phyloP scores from a whole-genome alignment of 2,797 vertebrate genomes.

The Vireo griseus region DNA sequence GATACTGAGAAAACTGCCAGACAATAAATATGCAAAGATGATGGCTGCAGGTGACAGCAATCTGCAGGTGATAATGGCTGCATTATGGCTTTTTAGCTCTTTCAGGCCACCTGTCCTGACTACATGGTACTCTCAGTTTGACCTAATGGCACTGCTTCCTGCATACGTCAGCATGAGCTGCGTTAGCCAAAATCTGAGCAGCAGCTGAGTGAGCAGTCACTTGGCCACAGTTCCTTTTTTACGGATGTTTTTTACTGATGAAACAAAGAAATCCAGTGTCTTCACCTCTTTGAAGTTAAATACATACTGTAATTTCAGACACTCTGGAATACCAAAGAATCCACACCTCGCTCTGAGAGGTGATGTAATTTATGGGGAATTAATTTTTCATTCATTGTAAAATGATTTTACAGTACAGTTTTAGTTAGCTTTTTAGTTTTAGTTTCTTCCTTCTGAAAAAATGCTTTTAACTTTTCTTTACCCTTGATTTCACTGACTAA shows the following conservation, averaged over 20 bases:
- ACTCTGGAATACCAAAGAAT: not conserved
- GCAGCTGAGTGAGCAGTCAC: not conserved
- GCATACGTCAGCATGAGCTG: not conserved
- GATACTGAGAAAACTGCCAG: not conserved
- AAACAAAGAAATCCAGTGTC: not conserved
- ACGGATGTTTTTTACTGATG: not conserved
- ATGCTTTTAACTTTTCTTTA: not conserved
- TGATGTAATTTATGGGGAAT: not conserved
- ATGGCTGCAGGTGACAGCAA: not conserved
- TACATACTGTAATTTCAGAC: not conserved
- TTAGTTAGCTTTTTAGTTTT: not conserved
- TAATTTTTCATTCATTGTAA: not conserved
- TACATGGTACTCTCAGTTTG: not conserved
- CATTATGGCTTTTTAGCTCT: not conserved
- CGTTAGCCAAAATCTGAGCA: not conserved
- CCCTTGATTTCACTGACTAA: not conserved
- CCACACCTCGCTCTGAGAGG: not conserved
- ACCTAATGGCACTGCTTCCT: not conserved
- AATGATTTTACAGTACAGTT: not conserved
- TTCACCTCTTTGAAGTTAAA: not conserved
- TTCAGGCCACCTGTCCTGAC: not conserved
- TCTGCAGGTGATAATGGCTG: not conserved
- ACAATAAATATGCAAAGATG: not conserved
- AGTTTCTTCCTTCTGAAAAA: not conserved
- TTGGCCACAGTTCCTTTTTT: not conserved